Conservation (phyloP, 30 jellyfish, hydroid and myxozoan genomes). For the Turritopsis dohrnii region DNA sequence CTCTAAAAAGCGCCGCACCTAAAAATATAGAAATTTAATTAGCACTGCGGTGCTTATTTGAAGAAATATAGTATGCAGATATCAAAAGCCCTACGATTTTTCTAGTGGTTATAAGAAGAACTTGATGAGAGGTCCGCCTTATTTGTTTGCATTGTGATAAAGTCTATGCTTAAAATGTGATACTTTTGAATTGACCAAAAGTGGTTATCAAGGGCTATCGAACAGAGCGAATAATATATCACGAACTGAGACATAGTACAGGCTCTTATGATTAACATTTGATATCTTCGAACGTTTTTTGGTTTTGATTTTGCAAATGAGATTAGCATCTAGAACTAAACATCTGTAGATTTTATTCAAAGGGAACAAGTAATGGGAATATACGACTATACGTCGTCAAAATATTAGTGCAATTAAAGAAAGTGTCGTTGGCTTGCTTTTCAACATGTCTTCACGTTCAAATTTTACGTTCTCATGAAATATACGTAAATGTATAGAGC, state of each 20-base stretch:
- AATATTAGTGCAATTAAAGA: not conserved
- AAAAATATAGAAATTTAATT: too few relatives aligned
- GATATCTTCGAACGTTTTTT: too few relatives aligned
- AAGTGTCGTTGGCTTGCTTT: not conserved
- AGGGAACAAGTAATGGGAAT: too few relatives aligned
- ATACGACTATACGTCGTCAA: not conserved
- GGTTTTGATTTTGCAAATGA: too few relatives aligned
- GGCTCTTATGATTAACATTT: too few relatives aligned
- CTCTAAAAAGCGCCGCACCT: too few relatives aligned
- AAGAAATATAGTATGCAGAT: too few relatives aligned
- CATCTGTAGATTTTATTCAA: too few relatives aligned
- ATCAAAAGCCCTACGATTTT: not conserved
- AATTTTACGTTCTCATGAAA: not conserved
- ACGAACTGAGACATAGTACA: too few relatives aligned
- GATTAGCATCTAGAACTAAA: too few relatives aligned
- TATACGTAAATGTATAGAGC: not conserved
- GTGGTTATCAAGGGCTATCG: not conserved
- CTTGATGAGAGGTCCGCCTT: not conserved
- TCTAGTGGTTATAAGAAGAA: not conserved
- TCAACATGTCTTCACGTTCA: not conserved
- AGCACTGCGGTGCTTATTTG: too few relatives aligned
- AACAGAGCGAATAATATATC: not conserved
- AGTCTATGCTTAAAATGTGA: not conserved
- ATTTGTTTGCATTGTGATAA: not conserved
- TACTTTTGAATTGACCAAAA: not conserved